Base-by-base conservation (phyloP, 2,888 invertebrate species). In the Seira musarum region DNA sequence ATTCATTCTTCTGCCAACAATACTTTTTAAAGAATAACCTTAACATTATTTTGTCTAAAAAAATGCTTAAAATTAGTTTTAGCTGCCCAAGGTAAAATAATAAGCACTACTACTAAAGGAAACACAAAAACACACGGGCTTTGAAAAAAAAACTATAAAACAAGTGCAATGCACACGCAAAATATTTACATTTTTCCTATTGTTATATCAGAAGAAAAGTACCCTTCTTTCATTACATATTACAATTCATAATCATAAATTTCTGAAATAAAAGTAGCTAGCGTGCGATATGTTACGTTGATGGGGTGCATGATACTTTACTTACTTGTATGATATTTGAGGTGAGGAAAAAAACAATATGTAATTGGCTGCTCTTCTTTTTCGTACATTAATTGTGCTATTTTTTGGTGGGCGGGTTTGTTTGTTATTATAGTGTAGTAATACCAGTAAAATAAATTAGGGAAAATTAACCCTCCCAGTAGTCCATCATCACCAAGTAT, bases 361-460 rank as follows among this genome's bases (percentile, higher is more conserved):
- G 49, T 13, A n/a, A 49, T 49, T 49, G 49, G 49, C 49, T 49
- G 6, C 49, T 49, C 30, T 49, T 13, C 49, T 49, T 15, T n/a
- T 75, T 40, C 74, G n/a, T n/a, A n/a, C n/a, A n/a, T n/a, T 80
- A 80, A 80, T 80, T 75, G 80, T 61, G 70, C 80, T 75, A 75
- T 73, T 71, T 80, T 80, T 49, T 49, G 49, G 15, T 49, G 49
- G 49, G 17, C 49, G 49, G 49, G 49, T 49, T 49, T 49, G 15
- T 49, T 49, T 49, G 49, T 49, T 49, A 49, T 13, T 49, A n/a
- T 49, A 15, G 49, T 49, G 49, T 13, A 13, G 40, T 40, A 40
- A 40, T 49, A 13, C 15, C 15, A 49, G 49, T 49, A 15, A 49
- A 49, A 49, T n/a, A n/a, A 49, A 49, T 49, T 49, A 49, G 17